Conservation (phyloP, 2,113 vertebrate species). For the Oxyura jamaicensis region DNA sequence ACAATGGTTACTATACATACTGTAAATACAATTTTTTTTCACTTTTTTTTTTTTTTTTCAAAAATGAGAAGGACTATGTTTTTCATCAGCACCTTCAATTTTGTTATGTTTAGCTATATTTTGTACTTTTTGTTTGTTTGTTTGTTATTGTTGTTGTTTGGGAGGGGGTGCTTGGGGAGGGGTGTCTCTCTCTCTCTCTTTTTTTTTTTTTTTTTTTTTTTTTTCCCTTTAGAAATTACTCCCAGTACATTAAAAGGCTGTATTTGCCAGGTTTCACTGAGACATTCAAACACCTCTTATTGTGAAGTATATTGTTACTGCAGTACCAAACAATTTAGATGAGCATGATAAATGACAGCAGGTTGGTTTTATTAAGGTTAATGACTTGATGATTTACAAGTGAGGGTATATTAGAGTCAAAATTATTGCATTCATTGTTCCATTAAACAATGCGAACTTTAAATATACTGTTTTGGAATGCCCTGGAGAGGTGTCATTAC, state of each 20-base stretch:
- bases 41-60: background rate
- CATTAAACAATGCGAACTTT: conserved; percentile 63
- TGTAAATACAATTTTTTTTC: background rate
- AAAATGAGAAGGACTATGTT: background rate
- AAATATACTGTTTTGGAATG: conserved; percentile 21
- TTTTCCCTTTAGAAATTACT: background rate
- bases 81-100: background rate
- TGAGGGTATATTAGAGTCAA: conserved; percentile 52
- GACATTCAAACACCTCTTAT: background rate
- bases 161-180: too few species aligned
- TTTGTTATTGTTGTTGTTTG: background rate
- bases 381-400: conserved; percentile 68
- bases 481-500: conserved; percentile 41
- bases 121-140: background rate
- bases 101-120: background rate
- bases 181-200: background rate
- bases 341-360: conserved; percentile 45
- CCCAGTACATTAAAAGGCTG: background rate
- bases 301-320: conserved; percentile 22
- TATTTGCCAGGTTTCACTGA: background rate
- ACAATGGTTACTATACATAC: background rate
- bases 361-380: conserved; percentile 63
- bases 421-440: conserved; percentile 66
- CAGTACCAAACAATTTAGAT: conserved; percentile 28
- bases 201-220: background rate